Evolutionary conservation across 2,113 vertebrate genomes (phyloP).

Genomic region (Leptosomus discolor): DNA sequence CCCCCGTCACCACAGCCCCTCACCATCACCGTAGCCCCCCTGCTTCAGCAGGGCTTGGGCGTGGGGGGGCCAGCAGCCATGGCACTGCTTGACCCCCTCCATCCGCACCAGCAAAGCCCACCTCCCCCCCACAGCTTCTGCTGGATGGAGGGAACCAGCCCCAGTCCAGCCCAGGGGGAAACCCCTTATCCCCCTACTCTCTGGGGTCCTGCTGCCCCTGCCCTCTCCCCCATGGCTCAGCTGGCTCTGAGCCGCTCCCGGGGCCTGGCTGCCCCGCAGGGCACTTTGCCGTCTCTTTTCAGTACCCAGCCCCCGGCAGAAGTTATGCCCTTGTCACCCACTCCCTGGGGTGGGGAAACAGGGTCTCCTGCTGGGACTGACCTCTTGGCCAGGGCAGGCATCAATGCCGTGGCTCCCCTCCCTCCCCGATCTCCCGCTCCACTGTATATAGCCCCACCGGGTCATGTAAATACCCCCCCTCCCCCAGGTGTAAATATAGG

Average conservation of each 20-base stretch:
- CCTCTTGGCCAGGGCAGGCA: neutral
- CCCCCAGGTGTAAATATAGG: constrained; percentile 81
- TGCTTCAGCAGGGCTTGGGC: neutral
- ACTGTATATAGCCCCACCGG: constrained; percentile 13
- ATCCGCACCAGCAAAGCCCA: constrained; percentile 41
- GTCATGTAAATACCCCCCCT: constrained; percentile 22
- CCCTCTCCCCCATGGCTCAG: neutral
- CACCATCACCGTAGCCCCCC: neutral
- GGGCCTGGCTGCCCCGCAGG: constrained; percentile 55
- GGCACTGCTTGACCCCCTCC: neutral
- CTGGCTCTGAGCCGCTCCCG: constrained; percentile 45
- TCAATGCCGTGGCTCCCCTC: neutral
- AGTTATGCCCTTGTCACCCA: neutral
- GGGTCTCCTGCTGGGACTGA: neutral
- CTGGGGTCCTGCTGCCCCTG: neutral
- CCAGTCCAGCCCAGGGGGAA: fast-evolving
- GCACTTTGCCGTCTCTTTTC: constrained; percentile 47
- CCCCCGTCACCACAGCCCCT: neutral
- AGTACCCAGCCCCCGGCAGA: neutral
- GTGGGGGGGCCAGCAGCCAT: neutral
- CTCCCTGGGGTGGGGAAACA: neutral
- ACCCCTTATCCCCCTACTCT: neutral
- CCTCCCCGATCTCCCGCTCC: neutral
- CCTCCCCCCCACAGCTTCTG: neutral
- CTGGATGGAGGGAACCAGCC: neutral